These are phyloP conservation scores for Erpornis zantholeuca DNA, from an alignment of 2,113 vertebrate species.

Conservation along the genomic window DNA sequence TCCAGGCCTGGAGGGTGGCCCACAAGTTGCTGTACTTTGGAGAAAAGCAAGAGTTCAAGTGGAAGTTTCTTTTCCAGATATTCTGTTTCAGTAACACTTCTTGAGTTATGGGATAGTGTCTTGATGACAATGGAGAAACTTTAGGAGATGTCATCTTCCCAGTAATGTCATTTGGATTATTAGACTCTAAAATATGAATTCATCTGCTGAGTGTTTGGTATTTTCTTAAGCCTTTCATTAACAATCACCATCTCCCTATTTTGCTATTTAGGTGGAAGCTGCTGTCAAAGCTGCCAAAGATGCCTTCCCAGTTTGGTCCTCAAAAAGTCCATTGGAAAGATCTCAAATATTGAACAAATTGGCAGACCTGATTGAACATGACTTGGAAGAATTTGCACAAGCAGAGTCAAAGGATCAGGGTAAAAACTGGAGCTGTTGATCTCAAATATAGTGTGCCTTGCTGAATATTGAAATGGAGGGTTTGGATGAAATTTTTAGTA, in stretches of 20 bases:
- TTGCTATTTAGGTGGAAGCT: slow-evolving; percentile 79
- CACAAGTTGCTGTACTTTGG: neutral
- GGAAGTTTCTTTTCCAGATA: neutral
- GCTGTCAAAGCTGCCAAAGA: slow-evolving; percentile 87
- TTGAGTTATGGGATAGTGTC: neutral
- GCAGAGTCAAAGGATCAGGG: slow-evolving; percentile 97
- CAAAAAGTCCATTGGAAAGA: slow-evolving; percentile 79
- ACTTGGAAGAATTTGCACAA: slow-evolving; percentile 86
- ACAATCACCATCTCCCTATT: neutral
- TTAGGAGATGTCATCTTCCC: neutral
- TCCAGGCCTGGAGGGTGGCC: neutral
- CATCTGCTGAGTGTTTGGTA: neutral
- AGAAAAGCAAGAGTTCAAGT: neutral
- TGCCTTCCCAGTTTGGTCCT: slow-evolving; percentile 89
- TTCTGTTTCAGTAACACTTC: neutral
- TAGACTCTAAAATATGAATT: neutral
- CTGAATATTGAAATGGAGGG: neutral
- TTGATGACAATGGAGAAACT: neutral
- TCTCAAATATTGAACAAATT: slow-evolving; percentile 82
- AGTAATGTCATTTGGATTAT: neutral
- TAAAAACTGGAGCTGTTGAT: slow-evolving; percentile 18
- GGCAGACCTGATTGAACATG: slow-evolving; percentile 86
- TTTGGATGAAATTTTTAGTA: neutral
- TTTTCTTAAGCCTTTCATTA: neutral
- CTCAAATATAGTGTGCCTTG: neutral